Base-by-base conservation (phyloP, 2,113 vertebrate species). In the Salvelinus sp. region DNA sequence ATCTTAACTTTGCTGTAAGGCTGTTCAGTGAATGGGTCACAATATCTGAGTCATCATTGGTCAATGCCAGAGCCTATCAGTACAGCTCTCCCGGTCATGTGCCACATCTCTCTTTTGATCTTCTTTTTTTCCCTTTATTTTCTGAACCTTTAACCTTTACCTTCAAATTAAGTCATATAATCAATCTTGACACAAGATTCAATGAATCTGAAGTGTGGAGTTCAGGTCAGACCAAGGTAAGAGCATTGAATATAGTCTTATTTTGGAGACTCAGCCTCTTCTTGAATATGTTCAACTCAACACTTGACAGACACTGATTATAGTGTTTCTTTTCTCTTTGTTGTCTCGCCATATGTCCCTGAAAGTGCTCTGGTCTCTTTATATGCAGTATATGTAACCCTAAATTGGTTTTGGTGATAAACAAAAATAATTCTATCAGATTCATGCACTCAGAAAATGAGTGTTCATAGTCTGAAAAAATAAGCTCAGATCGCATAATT, bases 121-220 rank as follows among this genome's bases (percentile, higher is more conserved):
- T 38, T 38, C 1, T 38, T 70, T 72, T 68, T 62, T 6, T 23
- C 47, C 38, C 2, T 44, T 44, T 44, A 10, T 44, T 44, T 44
- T 44, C 38, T 44, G 38, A 44, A 44, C 38, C 38, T 28, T 28
- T 28, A 28, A 28, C 25, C 25, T 25, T 9, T 38, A 30, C 30
- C 30, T 38, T 38, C 68, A 48, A 68, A 64, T 73, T 70, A 63
- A 44, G 9, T 38, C 6, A 9, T 38, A 38, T 38, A 38, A 38
- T 44, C 9, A 44, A 10, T 62, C 14, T 27, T 58, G 18, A 67
- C 54, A 47, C 72, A 64, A 38, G 69, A 62, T 64, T 50, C 77
- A 63, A 54, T 74, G 72, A 72, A 74, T 69, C 69, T 79, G 25
- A 70, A 79, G 77, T 79, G 77, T 79, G 66, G 72, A 79, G 77